Evolutionary conservation across 2,888 invertebrate genomes (phyloP), one percentile per base, ranked within the genome.

Genomic region (Drepana falcataria): DNA sequence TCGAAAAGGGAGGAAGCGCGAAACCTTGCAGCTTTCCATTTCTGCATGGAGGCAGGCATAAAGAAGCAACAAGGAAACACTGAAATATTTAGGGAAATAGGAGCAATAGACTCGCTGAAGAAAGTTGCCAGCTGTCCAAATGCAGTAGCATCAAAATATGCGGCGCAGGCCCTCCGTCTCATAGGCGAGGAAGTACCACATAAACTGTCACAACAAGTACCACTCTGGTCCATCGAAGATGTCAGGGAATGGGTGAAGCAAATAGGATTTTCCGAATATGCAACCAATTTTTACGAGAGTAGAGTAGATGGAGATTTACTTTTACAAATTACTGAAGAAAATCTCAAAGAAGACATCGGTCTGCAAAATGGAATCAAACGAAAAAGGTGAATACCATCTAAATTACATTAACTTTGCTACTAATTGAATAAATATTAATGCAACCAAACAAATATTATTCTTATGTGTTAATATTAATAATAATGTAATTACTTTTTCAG

Each of bases 41-140:
- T 99, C 83, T 98, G 98, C 77, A 98, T 99, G 98, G 99, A 99
- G 86, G 99, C 99, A 7, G 97, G 97, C 47, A 99, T 99, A 55
- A 99, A 99, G 83, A 96, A 98, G 71, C 95, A 96, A 70, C 97
- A 97, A 82, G 96, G 96, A 3, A 96, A 97, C 62, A 96, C 97
- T 0, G 95, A 95, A 81, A 96, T 98, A 73, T 98, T 99, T 81
- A 93, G 95, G 59, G 97, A 98, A 85, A 99, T 99, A 65, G 97
- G 97, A 54, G 99, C 98, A 0, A 96, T 99, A 61, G 97, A 98
- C 71, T 96, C 98, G 0, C 91, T 99, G 70, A 99, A 99, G 81
- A 96, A 95, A 76, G 97, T 99, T 0, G 99, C 99, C 5, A 98
- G 98, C 75, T 98, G 98, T 81, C 99, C 99, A 0, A 99, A 99